Percentiles rank a stretch among this genome's conserved stretches.
These are phyloP conservation scores for Agraylea sexmaculata DNA, from an alignment of 1,140 invertebrate genomes.

Conservation along the genomic window DNA sequence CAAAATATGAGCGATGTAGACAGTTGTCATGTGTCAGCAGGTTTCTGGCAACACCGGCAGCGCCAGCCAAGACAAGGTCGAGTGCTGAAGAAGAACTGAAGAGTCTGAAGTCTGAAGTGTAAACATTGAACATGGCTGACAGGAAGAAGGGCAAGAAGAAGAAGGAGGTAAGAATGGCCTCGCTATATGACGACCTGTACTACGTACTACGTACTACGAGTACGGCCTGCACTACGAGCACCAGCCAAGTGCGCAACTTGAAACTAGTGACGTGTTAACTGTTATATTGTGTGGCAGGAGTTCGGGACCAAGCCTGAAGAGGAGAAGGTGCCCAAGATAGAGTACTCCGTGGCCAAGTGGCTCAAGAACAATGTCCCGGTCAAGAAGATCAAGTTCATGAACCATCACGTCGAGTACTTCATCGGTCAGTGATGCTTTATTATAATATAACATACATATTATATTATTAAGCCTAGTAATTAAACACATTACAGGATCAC, in stretches of 20 bases:
- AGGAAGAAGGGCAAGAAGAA: constrained; percentile 62
- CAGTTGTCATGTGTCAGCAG: too few relatives aligned
- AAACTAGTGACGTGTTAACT: neutral
- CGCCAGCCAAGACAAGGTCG: too few relatives aligned
- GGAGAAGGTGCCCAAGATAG: constrained; percentile 78
- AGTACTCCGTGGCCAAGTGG: constrained; percentile 89
- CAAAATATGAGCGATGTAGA: too few relatives aligned
- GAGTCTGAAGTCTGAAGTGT: too few relatives aligned
- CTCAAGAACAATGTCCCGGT: constrained; percentile 82
- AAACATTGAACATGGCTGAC: constrained; percentile 70
- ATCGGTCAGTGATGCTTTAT: constrained; percentile 52
- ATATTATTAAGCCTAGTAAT: neutral
- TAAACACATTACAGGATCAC: constrained; percentile 43
- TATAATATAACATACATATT: too few relatives aligned
- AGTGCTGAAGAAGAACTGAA: too few relatives aligned
- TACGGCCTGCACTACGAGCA: neutral
- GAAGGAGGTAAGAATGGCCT: constrained; percentile 51
- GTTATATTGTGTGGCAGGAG: constrained; percentile 40
- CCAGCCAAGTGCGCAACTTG: neutral
- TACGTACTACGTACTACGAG: constrained; percentile 1
- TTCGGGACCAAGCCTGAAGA: constrained; percentile 38
- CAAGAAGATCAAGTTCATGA: constrained; percentile 90
- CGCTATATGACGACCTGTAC: constrained; percentile 18
- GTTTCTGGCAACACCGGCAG: too few relatives aligned
- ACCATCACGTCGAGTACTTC: constrained; percentile 95